These are phyloP conservation scores for Limnephilus lunatus DNA, from an alignment of 2,888 invertebrate genomes.

Conservation along the genomic window DNA sequence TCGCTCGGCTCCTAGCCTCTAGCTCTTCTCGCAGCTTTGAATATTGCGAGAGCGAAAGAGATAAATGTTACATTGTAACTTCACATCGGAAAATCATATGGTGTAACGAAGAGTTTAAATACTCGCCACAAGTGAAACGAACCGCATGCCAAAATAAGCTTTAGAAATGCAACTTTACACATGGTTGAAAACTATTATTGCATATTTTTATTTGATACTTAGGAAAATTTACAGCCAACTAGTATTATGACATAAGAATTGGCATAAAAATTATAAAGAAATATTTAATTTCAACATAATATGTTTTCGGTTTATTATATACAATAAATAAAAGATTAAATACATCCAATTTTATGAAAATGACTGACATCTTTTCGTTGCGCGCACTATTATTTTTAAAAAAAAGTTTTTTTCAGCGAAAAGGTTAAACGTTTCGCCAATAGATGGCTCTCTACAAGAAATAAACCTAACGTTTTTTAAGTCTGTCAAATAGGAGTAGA, in stretches of 20 bases:
- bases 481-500: too few relatives aligned
- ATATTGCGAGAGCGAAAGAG: slow-evolving; percentile 44
- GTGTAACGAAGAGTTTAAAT: slow-evolving; percentile 44
- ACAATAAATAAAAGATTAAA: too few relatives aligned
- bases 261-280: neutral
- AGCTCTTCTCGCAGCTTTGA: slow-evolving; percentile 41
- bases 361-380: neutral
- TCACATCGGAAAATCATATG: slow-evolving; percentile 53
- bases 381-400: neutral
- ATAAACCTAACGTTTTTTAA: neutral
- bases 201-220: neutral
- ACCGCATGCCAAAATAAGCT: neutral
- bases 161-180: neutral
- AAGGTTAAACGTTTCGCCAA: neutral
- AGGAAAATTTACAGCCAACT: neutral
- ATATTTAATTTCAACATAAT: too few relatives aligned
- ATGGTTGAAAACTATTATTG: neutral
- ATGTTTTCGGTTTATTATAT: too few relatives aligned
- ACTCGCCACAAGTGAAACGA: neutral
- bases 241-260: neutral
- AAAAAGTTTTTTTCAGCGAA: neutral
- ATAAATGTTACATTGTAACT: slow-evolving; percentile 37
- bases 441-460: neutral
- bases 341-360: neutral
- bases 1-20: neutral